A percentile compares a stretch with the other conserved stretches of the same genome.
Conservation (phyloP, 2,113 vertebrate genomes). For the Trematocara nigrifrons region DNA sequence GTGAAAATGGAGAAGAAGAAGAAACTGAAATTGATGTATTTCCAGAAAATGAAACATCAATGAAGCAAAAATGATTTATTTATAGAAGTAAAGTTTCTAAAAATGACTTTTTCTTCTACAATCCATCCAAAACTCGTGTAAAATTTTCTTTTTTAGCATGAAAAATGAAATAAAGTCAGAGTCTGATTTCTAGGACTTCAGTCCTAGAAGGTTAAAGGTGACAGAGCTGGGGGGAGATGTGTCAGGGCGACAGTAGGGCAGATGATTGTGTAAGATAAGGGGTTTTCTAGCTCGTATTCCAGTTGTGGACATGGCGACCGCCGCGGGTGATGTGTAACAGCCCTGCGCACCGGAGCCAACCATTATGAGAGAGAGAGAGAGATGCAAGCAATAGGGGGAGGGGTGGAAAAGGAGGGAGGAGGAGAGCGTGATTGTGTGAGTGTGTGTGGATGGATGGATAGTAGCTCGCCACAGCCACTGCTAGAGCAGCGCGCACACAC, state of each 20-base stretch:
- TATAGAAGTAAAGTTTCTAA: not conserved
- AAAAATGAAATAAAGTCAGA: not conserved
- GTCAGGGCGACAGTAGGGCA: not conserved
- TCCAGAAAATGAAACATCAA: not conserved
- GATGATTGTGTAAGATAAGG: slow-evolving; percentile 27
- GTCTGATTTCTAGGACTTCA: not conserved
- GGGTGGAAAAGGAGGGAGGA: slow-evolving; percentile 55
- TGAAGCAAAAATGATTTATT: not conserved
- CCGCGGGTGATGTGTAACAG: slow-evolving; percentile 53
- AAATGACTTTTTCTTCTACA: not conserved
- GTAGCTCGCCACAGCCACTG: slow-evolving; percentile 64
- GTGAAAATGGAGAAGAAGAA: not conserved
- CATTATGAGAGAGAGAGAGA: slow-evolving; percentile 38
- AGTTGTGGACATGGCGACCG: slow-evolving; percentile 60
- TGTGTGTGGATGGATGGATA: slow-evolving; percentile 52
- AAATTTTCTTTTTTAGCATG: not conserved
- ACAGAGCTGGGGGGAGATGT: not conserved
- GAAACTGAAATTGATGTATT: not conserved
- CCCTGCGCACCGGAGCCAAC: slow-evolving; percentile 60
- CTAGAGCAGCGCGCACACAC: slow-evolving; percentile 17
- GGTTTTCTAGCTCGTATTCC: slow-evolving; percentile 7
- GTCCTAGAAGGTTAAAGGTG: not conserved
- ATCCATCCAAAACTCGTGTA: not conserved
- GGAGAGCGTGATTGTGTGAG: slow-evolving; percentile 43
- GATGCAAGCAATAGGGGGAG: slow-evolving; percentile 50